Evolutionary conservation across 2,113 vertebrate species (phyloP).

Genomic region (Euleptes europaea): DNA sequence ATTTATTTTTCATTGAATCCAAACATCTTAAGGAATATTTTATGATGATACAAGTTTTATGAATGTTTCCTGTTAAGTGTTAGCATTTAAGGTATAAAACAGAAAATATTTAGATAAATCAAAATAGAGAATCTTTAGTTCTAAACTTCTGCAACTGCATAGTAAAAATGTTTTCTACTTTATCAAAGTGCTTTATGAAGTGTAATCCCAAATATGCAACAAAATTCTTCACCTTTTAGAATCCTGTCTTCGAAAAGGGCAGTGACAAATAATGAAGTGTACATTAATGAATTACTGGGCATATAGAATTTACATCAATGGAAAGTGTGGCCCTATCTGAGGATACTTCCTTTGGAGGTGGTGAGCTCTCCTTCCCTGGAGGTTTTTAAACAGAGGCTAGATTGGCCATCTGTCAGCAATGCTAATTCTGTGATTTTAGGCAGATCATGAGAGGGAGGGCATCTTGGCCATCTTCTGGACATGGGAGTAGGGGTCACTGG

Average conservation of each 20-base stretch:
- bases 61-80: not conserved
- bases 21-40: not conserved
- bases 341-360: not conserved
- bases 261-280: slow-evolving; percentile 23
- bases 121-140: not conserved
- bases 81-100: not conserved
- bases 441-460: too few species aligned
- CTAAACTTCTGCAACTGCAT: not conserved
- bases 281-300: not conserved
- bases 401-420: too few species aligned
- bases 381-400: too few species aligned
- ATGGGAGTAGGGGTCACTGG: too few species aligned
- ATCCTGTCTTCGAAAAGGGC: slow-evolving; percentile 16
- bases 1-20: not conserved
- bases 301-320: slow-evolving; percentile 18
- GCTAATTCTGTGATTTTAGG: too few species aligned
- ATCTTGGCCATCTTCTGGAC: too few species aligned
- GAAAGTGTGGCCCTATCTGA: too few species aligned
- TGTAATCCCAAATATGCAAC: slow-evolving; percentile 3
- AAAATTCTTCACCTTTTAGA: not conserved
- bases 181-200: not conserved
- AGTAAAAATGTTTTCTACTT: not conserved
- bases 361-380: too few species aligned
- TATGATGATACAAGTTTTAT: not conserved
- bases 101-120: not conserved